These are phyloP conservation scores for Percina caprodes DNA, from an alignment of 2,113 vertebrate genomes.

Conservation along the genomic window DNA sequence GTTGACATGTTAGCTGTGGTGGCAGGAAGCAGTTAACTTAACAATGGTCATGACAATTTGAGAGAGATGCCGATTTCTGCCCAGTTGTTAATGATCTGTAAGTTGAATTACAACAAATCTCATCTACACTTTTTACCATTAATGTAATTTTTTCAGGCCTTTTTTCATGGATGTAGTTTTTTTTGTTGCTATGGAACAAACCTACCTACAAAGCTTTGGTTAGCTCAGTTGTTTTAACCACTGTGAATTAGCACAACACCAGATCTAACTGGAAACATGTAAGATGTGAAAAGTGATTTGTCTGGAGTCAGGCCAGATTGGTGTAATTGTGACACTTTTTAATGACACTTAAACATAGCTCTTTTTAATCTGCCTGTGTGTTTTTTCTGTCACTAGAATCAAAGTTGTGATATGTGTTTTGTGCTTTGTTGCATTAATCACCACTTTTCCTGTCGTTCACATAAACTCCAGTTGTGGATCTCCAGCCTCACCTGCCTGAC, in stretches of 20 bases:
- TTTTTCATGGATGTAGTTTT: not conserved
- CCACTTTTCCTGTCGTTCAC: not conserved
- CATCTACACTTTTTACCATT: not conserved
- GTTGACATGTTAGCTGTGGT: not conserved
- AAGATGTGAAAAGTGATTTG: not conserved
- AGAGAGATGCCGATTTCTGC: not conserved
- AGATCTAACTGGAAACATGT: not conserved
- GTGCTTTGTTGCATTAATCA: not conserved
- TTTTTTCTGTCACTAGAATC: not conserved
- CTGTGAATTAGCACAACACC: not conserved
- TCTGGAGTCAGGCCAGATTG: too few relatives aligned
- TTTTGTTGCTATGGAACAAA: too few relatives aligned
- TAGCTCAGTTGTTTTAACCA: not conserved
- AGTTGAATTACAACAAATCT: not conserved
- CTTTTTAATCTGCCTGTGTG: too few relatives aligned
- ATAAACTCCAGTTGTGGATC: not conserved
- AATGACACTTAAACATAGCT: not conserved
- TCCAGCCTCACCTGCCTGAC: slow-evolving; percentile 4
- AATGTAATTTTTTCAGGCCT: not conserved
- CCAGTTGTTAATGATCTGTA: not conserved
- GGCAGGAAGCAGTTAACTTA: not conserved
- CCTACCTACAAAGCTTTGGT: not conserved
- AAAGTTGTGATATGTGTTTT: not conserved
- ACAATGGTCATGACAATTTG: not conserved
- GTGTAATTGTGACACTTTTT: not conserved